Percentiles rank a stretch among this genome's conserved stretches.
These are phyloP conservation scores for Hesperophylax magnus DNA, from an alignment of 1,140 invertebrate genomes.

Conservation along the genomic window DNA sequence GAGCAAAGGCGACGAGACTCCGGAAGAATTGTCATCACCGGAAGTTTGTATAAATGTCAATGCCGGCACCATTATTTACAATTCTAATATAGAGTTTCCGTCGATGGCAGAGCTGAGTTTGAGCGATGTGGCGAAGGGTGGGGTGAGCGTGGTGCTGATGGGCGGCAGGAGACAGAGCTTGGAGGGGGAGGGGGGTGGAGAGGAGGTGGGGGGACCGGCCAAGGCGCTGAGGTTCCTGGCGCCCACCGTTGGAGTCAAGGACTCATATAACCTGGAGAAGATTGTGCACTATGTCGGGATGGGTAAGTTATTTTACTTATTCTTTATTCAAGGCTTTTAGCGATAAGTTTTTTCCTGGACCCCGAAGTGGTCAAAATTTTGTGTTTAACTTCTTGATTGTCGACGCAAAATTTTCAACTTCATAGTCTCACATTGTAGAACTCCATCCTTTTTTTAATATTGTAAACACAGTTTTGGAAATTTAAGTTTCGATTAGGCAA, in stretches of 20 bases:
- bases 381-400: too few species aligned
- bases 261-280: slow-evolving; percentile 72
- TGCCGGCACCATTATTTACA: slow-evolving; percentile 41
- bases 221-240: slow-evolving; percentile 48
- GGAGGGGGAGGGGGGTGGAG: neutral
- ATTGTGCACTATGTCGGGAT: slow-evolving; percentile 76
- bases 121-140: slow-evolving; percentile 41
- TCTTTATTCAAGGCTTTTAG: too few species aligned
- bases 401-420: too few species aligned
- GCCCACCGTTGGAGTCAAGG: slow-evolving; percentile 45
- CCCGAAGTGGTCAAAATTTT: too few species aligned
- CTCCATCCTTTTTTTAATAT: too few species aligned
- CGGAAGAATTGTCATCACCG: slow-evolving; percentile 57
- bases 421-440: too few species aligned
- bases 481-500: too few species aligned
- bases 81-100: slow-evolving; percentile 53
- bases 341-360: too few species aligned
- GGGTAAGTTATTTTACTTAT: slow-evolving; percentile 64
- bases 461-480: too few species aligned
- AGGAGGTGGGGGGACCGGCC: slow-evolving; percentile 27
- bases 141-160: neutral
- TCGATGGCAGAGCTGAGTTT: slow-evolving; percentile 46
- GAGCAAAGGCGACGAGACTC: slow-evolving; percentile 18
- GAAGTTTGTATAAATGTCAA: slow-evolving; percentile 55
- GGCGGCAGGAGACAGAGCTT: neutral